Conservation (phyloP, 2,888 invertebrate species). For the Athrips mouffetella region DNA sequence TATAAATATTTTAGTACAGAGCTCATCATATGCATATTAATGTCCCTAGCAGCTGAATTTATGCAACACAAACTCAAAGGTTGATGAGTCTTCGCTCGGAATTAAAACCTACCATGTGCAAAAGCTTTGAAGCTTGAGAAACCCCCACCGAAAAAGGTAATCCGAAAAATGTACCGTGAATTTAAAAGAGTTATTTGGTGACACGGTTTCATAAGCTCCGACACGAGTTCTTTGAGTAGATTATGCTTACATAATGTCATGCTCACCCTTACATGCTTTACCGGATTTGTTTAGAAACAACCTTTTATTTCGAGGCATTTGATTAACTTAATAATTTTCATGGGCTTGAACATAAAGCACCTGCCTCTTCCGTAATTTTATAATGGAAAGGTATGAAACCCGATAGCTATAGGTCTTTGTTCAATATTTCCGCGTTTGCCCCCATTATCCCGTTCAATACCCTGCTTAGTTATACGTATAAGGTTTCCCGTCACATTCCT, state of each 20-base stretch:
- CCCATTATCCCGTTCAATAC: constrained; percentile 29
- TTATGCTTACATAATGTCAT: no score
- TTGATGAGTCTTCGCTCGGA: background rate
- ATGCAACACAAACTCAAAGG: constrained; percentile 10
- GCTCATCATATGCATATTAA: constrained; percentile 11
- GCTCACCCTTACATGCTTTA: no score
- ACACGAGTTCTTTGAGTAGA: no score
- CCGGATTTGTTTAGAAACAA: no score
- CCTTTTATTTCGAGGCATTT: no score
- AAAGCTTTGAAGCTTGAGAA: background rate
- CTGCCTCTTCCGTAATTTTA: constrained; percentile 6
- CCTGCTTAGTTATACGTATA: constrained; percentile 8
- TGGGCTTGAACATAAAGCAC: no score
- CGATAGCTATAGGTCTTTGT: constrained; percentile 10
- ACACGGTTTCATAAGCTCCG: no score
- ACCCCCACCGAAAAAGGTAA: no score
- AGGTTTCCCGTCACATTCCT: constrained; percentile 32
- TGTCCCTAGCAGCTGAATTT: background rate
- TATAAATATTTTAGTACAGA: constrained; percentile 8
- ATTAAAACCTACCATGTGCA: constrained; percentile 5
- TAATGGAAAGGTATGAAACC: constrained; percentile 2
- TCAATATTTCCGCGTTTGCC: constrained; percentile 11
- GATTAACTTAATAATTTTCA: no score
- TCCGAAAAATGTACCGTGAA: no score
- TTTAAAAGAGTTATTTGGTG: no score